Conservation (phyloP, 2,888 invertebrate genomes). For the Noctua janthina region DNA sequence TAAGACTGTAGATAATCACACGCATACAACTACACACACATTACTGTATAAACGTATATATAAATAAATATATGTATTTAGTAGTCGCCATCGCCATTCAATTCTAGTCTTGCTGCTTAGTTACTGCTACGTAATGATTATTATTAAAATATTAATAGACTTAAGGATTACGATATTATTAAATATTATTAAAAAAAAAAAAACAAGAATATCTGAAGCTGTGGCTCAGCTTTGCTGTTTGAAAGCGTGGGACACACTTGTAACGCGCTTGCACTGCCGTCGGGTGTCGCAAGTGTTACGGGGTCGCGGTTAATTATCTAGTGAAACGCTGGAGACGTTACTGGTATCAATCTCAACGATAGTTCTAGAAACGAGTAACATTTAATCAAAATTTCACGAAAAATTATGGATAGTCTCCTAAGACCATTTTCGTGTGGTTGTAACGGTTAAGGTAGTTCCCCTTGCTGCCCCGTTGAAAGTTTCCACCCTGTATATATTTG, state of each 20-base stretch:
- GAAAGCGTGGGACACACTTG: slow-evolving; percentile 24
- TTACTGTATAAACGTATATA: slow-evolving; percentile 70
- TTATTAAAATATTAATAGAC: slow-evolving; percentile 78
- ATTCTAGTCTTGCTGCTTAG: slow-evolving; percentile 88
- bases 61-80: slow-evolving; percentile 71
- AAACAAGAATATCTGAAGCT: slow-evolving; percentile 43
- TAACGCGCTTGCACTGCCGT: slow-evolving; percentile 17
- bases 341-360: neutral
- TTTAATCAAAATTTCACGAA: too few species aligned
- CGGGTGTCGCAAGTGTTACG: slow-evolving; percentile 20
- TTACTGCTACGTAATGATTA: slow-evolving; percentile 81
- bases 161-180: slow-evolving; percentile 82
- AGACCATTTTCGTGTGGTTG: too few species aligned
- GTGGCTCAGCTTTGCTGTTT: slow-evolving; percentile 39
- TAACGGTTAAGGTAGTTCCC: too few species aligned
- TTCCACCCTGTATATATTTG: too few species aligned
- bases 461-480: too few species aligned
- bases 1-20: neutral
- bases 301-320: neutral
- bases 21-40: slow-evolving; percentile 14
- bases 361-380: too few species aligned
- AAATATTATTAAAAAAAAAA: slow-evolving; percentile 52
- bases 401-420: too few species aligned
- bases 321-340: neutral
- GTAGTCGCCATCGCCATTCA: slow-evolving; percentile 88